A percentile compares a stretch with the other conserved stretches of the same genome.
phyloP scores from a whole-genome alignment of 1,140 invertebrate species.

The Phthorimaea operculella region DNA sequence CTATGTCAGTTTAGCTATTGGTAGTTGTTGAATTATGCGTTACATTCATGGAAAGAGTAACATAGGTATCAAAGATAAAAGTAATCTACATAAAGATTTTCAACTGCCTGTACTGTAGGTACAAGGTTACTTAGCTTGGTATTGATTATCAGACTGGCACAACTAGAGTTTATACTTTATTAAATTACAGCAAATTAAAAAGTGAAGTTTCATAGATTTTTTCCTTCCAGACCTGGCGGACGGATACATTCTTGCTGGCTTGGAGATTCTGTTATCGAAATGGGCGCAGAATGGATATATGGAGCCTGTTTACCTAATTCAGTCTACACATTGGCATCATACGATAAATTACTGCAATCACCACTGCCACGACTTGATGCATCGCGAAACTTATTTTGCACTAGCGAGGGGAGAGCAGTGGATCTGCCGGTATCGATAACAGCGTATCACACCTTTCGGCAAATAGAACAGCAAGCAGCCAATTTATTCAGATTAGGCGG shows the following conservation, averaged over 20 bases:
- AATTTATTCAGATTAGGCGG: slow-evolving; percentile 70
- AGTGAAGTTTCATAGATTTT: no score
- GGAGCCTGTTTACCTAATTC: slow-evolving; percentile 74
- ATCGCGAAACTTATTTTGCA: slow-evolving; percentile 71
- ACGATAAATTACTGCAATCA: slow-evolving; percentile 71
- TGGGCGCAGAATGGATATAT: slow-evolving; percentile 75
- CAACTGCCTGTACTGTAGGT: no score
- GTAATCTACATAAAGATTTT: no score
- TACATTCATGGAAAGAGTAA: no score
- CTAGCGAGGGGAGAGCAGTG: slow-evolving; percentile 73
- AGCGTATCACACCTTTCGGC: slow-evolving; percentile 72
- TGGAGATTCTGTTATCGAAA: slow-evolving; percentile 77
- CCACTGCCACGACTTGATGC: slow-evolving; percentile 62
- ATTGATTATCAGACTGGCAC: no score
- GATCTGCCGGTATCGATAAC: slow-evolving; percentile 71
- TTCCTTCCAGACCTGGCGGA: slow-evolving; percentile 69
- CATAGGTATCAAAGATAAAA: no score
- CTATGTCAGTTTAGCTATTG: no score
- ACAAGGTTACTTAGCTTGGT: no score
- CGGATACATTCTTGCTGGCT: slow-evolving; percentile 80
- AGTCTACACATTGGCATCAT: slow-evolving; percentile 73
- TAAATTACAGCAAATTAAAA: no score
- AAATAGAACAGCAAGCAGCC: slow-evolving; percentile 73
- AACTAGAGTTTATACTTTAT: no score
- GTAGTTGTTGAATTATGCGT: no score